Conservation (phyloP, 2,888 invertebrate genomes). For the Aethes cnicana region DNA sequence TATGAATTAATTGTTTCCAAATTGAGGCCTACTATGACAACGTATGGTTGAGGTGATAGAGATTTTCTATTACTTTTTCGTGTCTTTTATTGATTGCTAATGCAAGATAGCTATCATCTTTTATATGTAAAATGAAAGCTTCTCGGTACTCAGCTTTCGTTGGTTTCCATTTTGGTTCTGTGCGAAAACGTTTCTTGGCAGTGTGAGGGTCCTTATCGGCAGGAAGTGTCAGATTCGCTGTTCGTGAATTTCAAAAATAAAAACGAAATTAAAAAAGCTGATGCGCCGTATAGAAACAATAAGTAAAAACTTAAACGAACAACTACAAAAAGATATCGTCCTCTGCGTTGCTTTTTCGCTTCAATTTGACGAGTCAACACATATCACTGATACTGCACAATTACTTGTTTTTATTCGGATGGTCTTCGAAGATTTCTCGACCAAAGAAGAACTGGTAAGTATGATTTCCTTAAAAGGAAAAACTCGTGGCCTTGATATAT, state of each 20-base stretch:
- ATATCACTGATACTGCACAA: not conserved
- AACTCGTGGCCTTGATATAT: too few relatives aligned
- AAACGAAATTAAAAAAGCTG: too few relatives aligned
- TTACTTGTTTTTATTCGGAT: not conserved
- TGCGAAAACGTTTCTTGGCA: not conserved
- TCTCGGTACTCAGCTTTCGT: slow-evolving; percentile 3
- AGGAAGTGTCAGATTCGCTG: too few relatives aligned
- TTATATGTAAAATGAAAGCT: slow-evolving; percentile 2
- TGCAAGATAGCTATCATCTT: not conserved
- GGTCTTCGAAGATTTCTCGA: not conserved
- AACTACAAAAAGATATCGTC: slow-evolving; percentile 34
- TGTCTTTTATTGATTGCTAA: not conserved
- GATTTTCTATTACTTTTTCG: not conserved
- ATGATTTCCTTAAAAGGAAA: too few relatives aligned
- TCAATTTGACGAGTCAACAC: not conserved
- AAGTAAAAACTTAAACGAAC: too few relatives aligned
- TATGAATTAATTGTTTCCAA: slow-evolving; percentile 1
- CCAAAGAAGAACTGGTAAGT: not conserved
- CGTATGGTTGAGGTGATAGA: slow-evolving; percentile 6
- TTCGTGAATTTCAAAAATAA: too few relatives aligned
- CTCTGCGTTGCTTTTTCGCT: slow-evolving; percentile 22
- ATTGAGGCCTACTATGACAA: slow-evolving; percentile 7
- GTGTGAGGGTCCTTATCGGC: not conserved
- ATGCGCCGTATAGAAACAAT: too few relatives aligned
- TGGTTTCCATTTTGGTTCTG: slow-evolving; percentile 2